Percentiles rank a stretch among this genome's conserved stretches.
These are phyloP conservation scores for Gymnoscopelus microlampas DNA, from an alignment of 2,797 vertebrate species.

Conservation along the genomic window DNA sequence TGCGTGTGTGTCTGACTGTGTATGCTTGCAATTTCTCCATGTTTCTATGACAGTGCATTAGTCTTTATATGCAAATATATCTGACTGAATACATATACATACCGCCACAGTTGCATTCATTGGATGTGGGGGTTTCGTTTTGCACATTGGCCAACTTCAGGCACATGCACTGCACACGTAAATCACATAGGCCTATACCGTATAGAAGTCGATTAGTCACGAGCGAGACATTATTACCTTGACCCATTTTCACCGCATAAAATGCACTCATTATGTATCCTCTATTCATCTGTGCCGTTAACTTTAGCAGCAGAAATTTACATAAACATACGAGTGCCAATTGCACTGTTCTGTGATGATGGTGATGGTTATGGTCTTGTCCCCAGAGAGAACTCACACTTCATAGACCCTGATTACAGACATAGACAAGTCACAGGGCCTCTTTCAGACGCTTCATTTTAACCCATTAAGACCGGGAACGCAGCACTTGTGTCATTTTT, in stretches of 20 bases:
- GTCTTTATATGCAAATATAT: constrained; percentile 9
- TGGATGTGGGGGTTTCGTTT: background rate
- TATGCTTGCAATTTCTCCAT: constrained; percentile 10
- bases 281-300: background rate
- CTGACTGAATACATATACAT: background rate
- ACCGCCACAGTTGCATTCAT: background rate
- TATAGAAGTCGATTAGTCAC: background rate
- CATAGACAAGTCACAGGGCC: constrained; percentile 50
- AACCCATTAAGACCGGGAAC: too few species aligned
- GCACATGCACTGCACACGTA: background rate
- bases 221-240: too few species aligned
- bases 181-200: background rate
- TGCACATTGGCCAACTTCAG: background rate
- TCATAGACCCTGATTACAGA: constrained; percentile 22
- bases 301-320: background rate
- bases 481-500: too few species aligned
- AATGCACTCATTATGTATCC: background rate
- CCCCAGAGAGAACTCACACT: background rate
- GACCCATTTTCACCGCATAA: background rate
- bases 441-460: constrained; percentile 43
- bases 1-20: constrained; percentile 1
- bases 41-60: constrained; percentile 14
- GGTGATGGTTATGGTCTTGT: constrained; percentile 5
- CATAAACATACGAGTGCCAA: background rate
- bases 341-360: background rate